Evolutionary conservation across 2,888 invertebrate species (phyloP).

Genomic region (Mythimna lalbum): DNA sequence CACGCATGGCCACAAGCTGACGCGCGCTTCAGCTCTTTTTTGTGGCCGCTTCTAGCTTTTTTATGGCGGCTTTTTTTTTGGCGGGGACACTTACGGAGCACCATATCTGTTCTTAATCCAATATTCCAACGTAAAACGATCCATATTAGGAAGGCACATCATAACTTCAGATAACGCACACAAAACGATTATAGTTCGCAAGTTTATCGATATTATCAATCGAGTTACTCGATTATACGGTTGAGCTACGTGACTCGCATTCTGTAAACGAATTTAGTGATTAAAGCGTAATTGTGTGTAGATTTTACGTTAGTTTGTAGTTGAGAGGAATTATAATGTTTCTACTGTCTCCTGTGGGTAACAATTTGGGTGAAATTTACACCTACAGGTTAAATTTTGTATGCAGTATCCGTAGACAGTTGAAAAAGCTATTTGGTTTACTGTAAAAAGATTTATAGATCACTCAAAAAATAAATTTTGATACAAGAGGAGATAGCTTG

Average conservation of each 20-base stretch:
- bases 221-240: conserved; percentile 67
- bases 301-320: conserved; percentile 18
- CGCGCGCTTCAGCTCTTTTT: no score
- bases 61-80: no score
- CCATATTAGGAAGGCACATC: conserved; percentile 20
- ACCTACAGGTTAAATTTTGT: neutral
- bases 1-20: no score
- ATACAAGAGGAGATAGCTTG: no score
- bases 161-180: conserved; percentile 57
- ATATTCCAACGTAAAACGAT: neutral
- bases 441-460: no score
- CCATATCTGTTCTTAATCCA: neutral
- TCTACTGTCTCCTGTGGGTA: neutral
- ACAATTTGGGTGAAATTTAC: neutral
- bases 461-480: no score
- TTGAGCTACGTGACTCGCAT: conserved; percentile 59
- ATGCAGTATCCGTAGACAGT: no score
- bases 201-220: conserved; percentile 69
- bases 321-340: conserved; percentile 4
- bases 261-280: conserved; percentile 43
- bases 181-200: conserved; percentile 62
- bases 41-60: no score
- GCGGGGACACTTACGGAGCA: no score
- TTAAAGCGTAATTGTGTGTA: conserved; percentile 37
- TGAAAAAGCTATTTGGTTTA: no score